Evolutionary conservation across 2,113 vertebrate species (phyloP), one percentile per base, ranked within the genome.

Genomic region (Oophaga pumilio): DNA sequence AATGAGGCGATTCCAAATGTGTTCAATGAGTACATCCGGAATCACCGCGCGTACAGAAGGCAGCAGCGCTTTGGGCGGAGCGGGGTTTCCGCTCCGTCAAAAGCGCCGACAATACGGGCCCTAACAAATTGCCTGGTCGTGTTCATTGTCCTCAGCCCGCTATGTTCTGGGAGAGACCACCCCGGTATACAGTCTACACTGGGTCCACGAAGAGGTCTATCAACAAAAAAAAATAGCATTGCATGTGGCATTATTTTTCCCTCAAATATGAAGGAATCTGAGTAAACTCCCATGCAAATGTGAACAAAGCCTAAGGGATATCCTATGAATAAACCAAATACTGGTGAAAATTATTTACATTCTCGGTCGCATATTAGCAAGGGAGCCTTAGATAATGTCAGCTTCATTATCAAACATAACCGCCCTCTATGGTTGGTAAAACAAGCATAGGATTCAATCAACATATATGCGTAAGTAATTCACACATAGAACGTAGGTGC

Each of bases 371-470:
- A 49, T 50, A 74, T 74, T 74, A 74, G 43, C 71, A 50, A 18
- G 71, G 71, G 43, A 74, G 33, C 18, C 71, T 22, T 11, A 43
- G 71, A 43, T 74, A 73, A 74, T 74, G 71, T 18, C 18, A 22
- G 71, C 71, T 74, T 74, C 71, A 74, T 74, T 74, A 74, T 50
- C 43, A 74, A 50, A 74, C 71, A 74, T 20, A 74, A 43, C 71
- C 33, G 33, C 71, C 71, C 18, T 74, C 71, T 74, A 74, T 74
- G 71, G 33, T 74, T 74, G 71, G 71, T 43, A 74, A 74, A 43
- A 74, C 71, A 74, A 74, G 71, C 71, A 49, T 50, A 50, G 43
- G 71, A 74, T 74, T 74, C 43, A 49, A 74, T 74, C 71, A 74
- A 74, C 71, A 57, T 79, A 79, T 57, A 79, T 79, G 52, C 53